Conservation (phyloP, 1,140 invertebrate species). For the Planococcus citri region DNA sequence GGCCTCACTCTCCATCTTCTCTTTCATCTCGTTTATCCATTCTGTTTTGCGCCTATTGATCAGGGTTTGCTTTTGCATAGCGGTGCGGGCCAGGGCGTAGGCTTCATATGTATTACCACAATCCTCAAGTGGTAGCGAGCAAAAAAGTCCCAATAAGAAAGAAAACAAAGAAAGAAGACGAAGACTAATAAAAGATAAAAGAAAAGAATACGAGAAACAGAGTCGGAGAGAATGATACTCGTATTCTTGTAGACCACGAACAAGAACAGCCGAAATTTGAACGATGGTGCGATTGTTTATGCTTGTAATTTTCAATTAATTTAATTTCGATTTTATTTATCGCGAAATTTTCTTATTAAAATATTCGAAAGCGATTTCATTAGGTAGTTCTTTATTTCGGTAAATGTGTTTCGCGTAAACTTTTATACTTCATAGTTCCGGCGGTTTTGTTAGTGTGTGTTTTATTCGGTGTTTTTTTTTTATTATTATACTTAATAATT, state of each 20-base stretch:
- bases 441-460: too few species aligned
- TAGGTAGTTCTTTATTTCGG: neutral
- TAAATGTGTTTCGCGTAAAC: too few species aligned
- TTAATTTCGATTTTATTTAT: neutral
- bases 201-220: neutral
- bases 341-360: neutral
- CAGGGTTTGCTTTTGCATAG: neutral
- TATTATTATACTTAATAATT: too few species aligned
- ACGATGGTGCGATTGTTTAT: neutral
- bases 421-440: too few species aligned
- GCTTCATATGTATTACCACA: neutral
- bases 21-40: neutral
- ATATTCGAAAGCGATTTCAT: neutral
- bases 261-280: neutral
- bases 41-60: neutral
- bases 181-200: neutral
- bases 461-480: too few species aligned
- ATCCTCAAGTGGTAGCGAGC: neutral
- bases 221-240: too few species aligned
- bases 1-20: neutral
- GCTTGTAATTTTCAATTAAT: neutral
- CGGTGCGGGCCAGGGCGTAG: neutral
- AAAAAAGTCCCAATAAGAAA: neutral
- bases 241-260: neutral
- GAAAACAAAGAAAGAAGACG: neutral